A percentile compares a stretch with the other conserved stretches of the same genome.
Conservation (phyloP, 2,113 vertebrate species). For the Apeltes quadracus region DNA sequence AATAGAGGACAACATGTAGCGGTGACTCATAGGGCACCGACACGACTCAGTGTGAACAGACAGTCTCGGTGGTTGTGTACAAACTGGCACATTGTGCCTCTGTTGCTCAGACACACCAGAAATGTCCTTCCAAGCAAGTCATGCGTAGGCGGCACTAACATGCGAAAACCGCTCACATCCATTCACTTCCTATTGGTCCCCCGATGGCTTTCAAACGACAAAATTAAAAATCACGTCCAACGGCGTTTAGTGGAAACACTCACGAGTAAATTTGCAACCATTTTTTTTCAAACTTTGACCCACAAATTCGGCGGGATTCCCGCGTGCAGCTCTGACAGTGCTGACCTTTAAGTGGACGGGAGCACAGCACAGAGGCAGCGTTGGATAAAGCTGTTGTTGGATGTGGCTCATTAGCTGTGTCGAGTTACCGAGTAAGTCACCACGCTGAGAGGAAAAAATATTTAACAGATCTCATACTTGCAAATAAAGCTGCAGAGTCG, state of each 20-base stretch:
- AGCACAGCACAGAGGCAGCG: not conserved
- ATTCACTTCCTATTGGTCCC: not conserved
- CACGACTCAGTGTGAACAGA: constrained; percentile 32
- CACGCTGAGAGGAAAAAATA: not conserved
- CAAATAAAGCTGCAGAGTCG: not conserved
- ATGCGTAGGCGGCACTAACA: not conserved
- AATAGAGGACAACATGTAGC: constrained; percentile 22
- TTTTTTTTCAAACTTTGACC: not conserved
- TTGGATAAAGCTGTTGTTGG: not conserved
- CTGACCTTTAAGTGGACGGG: not conserved
- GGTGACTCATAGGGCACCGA: constrained; percentile 34
- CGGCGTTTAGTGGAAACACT: not conserved
- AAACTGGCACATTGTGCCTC: constrained; percentile 30
- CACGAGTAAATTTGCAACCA: not conserved
- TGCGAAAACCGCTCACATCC: not conserved
- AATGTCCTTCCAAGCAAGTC: not conserved
- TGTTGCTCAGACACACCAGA: constrained; percentile 34
- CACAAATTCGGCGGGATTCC: not conserved
- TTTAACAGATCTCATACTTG: not conserved
- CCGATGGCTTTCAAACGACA: not conserved
- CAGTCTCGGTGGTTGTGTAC: constrained; percentile 29
- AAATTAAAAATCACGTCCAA: not conserved
- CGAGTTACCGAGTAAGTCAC: not conserved
- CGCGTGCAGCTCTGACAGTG: not conserved
- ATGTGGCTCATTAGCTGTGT: not conserved